These are phyloP conservation scores for Eilema caniola DNA, from an alignment of 2,888 invertebrate species.

Conservation along the genomic window DNA sequence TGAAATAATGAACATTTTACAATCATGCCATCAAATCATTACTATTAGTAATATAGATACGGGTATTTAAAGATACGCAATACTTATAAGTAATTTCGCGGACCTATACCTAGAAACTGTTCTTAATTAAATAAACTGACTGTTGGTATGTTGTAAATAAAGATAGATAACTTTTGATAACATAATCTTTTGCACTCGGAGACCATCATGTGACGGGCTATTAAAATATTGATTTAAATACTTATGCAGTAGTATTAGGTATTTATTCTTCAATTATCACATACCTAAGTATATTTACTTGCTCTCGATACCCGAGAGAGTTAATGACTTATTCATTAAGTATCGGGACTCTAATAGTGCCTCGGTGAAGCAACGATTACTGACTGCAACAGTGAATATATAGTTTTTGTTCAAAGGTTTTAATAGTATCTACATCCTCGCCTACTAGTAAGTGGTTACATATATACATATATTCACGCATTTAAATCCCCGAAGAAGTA, in stretches of 20 bases:
- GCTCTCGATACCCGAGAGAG: not conserved
- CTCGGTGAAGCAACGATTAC: not conserved
- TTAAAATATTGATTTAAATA: not conserved
- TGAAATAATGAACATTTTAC: too few species aligned
- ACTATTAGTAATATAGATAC: not conserved
- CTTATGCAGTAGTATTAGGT: not conserved
- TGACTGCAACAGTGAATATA: too few species aligned
- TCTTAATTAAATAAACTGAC: not conserved
- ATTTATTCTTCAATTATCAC: conserved; percentile 1
- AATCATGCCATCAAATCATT: too few species aligned
- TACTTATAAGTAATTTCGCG: not conserved
- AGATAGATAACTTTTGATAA: conserved; percentile 21
- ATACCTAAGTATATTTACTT: not conserved
- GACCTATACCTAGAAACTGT: not conserved
- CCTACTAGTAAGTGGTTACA: not conserved
- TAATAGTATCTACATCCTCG: too few species aligned
- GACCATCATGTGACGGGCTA: not conserved
- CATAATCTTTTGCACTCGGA: conserved; percentile 14
- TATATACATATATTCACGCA: not conserved
- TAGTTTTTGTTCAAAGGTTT: too few species aligned
- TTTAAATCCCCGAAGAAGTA: too few species aligned
- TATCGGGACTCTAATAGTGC: not conserved
- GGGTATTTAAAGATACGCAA: not conserved
- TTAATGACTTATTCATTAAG: not conserved
- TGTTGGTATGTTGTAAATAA: not conserved